phyloP scores from a whole-genome alignment of 1,140 invertebrate genomes.

The Dendroctonus ponderosae region DNA sequence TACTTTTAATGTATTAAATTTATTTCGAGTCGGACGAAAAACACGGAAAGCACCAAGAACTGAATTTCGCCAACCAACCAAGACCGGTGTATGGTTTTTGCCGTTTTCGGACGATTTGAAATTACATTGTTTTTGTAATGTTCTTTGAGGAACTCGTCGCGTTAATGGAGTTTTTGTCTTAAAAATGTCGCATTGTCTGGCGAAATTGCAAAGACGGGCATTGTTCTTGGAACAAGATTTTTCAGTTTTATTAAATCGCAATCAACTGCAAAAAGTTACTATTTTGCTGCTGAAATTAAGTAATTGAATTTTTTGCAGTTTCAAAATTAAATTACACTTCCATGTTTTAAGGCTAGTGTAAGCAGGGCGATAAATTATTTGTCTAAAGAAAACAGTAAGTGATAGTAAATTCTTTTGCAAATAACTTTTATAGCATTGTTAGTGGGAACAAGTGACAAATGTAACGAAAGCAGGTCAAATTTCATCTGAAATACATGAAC shows the following conservation, averaged over 20 bases:
- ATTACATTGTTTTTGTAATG: slow-evolving; percentile 8
- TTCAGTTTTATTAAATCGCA: no score
- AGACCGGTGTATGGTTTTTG: background rate
- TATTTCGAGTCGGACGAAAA: slow-evolving; percentile 11
- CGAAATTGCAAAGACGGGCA: no score
- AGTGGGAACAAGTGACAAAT: background rate
- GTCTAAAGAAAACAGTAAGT: background rate
- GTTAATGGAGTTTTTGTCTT: slow-evolving; percentile 9
- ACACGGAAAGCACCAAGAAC: slow-evolving; percentile 3
- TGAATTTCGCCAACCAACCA: background rate
- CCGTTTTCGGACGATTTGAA: background rate
- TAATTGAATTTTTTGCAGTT: no score
- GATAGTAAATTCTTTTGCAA: background rate
- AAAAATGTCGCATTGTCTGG: background rate
- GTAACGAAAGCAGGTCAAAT: background rate
- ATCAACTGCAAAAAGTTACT: no score
- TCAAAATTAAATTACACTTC: no score
- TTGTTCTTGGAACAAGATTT: no score
- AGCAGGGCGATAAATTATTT: background rate
- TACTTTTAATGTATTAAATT: slow-evolving; percentile 31
- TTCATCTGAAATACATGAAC: background rate
- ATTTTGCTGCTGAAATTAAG: no score
- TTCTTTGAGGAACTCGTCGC: background rate
- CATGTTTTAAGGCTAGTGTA: background rate
- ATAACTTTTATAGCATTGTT: background rate